Evolutionary conservation across 2,113 vertebrate genomes (phyloP).

Genomic region (Atractosteus spatula): DNA sequence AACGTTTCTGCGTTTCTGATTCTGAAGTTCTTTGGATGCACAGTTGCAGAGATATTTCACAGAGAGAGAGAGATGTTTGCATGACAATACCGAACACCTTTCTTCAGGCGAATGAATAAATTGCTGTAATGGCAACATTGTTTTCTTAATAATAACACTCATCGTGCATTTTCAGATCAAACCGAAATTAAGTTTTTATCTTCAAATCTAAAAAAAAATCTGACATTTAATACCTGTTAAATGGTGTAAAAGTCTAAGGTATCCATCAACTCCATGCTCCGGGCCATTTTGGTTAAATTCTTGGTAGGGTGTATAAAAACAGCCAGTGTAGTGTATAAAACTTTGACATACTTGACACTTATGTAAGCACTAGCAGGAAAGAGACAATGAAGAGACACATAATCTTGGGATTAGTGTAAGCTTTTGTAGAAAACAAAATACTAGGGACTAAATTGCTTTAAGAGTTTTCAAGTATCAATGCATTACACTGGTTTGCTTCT

Average conservation of each 20-base stretch:
- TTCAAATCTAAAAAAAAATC: too few relatives aligned
- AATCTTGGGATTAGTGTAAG: conserved; percentile 42
- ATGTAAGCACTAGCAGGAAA: conserved; percentile 43
- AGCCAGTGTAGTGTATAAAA: conserved; percentile 37
- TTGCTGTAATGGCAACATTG: too few relatives aligned
- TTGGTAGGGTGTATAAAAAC: conserved; percentile 33
- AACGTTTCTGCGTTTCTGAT: too few relatives aligned
- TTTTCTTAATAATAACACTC: too few relatives aligned
- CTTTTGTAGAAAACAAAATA: conserved; percentile 48
- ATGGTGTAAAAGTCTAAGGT: conserved; percentile 41
- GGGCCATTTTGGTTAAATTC: conserved; percentile 49
- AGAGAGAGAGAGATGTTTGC: too few relatives aligned
- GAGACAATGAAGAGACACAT: conserved; percentile 60
- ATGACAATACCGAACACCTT: too few relatives aligned
- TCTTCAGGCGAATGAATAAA: too few relatives aligned
- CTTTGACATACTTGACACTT: conserved; percentile 54
- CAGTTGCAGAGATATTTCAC: too few relatives aligned
- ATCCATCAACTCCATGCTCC: conserved; percentile 50
- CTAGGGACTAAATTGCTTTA: conserved; percentile 60
- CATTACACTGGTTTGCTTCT: too few relatives aligned
- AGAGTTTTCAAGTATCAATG: conserved; percentile 22
- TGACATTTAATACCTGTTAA: conserved; percentile 15
- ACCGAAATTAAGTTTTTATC: too few relatives aligned
- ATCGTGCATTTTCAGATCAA: too few relatives aligned
- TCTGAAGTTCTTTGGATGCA: too few relatives aligned